Conservation (phyloP, 2,113 vertebrate species). For the Chlorodrepanis virens region DNA sequence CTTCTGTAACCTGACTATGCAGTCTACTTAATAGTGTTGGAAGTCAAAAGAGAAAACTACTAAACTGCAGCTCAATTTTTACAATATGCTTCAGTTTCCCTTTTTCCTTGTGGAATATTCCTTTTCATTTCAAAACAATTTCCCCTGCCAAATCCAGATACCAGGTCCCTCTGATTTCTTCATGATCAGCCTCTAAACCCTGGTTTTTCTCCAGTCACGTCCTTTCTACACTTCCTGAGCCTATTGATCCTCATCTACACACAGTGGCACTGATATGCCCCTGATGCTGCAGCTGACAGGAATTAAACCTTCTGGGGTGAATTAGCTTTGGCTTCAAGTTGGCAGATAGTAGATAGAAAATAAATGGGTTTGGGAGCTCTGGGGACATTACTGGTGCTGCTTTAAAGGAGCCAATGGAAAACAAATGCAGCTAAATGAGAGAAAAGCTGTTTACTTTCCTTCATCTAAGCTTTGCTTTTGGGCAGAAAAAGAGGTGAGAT, state of each 20-base stretch:
- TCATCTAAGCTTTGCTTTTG: slow-evolving; percentile 19
- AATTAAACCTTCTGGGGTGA: slow-evolving; percentile 48
- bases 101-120: background rate
- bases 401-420: background rate
- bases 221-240: background rate
- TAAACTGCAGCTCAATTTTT: background rate
- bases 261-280: background rate
- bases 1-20: background rate
- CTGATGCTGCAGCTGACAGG: background rate
- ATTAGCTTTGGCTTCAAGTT: slow-evolving; percentile 27
- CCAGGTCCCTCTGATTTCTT: background rate
- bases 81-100: background rate
- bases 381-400: slow-evolving; percentile 2
- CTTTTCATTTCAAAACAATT: background rate
- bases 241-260: slow-evolving; percentile 13
- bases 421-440: slow-evolving; percentile 42
- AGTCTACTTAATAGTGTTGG: background rate
- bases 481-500: background rate
- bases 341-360: slow-evolving; percentile 47
- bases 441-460: slow-evolving; percentile 43
- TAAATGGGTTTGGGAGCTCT: slow-evolving; percentile 50
- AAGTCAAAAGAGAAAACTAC: background rate
- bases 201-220: background rate
- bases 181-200: background rate
- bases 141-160: background rate